Evolutionary conservation across 1,140 invertebrate species (phyloP), one percentile per base, ranked within the genome.

Genomic region (Carposina sasakii): DNA sequence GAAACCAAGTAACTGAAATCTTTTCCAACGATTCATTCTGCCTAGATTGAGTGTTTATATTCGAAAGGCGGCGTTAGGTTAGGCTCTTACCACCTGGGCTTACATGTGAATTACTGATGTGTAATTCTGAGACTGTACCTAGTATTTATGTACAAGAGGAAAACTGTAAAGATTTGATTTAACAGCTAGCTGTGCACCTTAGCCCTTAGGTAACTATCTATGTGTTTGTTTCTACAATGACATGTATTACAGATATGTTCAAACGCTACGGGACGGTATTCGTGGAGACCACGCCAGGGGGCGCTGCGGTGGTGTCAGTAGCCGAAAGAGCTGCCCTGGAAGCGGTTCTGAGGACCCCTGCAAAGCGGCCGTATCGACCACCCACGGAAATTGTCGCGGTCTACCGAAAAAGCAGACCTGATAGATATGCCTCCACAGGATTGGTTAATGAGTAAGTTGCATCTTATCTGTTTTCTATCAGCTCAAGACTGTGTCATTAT

Each of bases 331-430:
- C 84, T 0, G 93, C 95, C 64, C 91, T 96, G 50, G 93, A 95
- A 64, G 88, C 90, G 42, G 90, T 96, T 3, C 85, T 95, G 12
- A 89, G 89, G 44, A 88, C 89, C 22, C 87, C 87, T 1, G 91
- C 91, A 23, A 90, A 89, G 62, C 92, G 90, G 67, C 95, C 96
- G 0, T 87, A 93, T 50, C 86, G 96, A 21, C 93, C 95, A 19
- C 92, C 93, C 17, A 94, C 94, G 2, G 92, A 94, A 75, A 92
- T 95, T 41, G 90, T 94, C 28, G 89, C 91, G 6, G 86, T 91
- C 60, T 96, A 96, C 72, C 87, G 95, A 13, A 86, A 79, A 22
- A 89, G 87, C n/a, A 85, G 91, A 10, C 91, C 89, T 0, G 93
- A 95, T 76, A 87, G 91, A 68, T 96, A 95, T 72, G 90, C 92